phyloP scores from a whole-genome alignment of 2,797 vertebrate genomes.

The Epinephelus awoara region DNA sequence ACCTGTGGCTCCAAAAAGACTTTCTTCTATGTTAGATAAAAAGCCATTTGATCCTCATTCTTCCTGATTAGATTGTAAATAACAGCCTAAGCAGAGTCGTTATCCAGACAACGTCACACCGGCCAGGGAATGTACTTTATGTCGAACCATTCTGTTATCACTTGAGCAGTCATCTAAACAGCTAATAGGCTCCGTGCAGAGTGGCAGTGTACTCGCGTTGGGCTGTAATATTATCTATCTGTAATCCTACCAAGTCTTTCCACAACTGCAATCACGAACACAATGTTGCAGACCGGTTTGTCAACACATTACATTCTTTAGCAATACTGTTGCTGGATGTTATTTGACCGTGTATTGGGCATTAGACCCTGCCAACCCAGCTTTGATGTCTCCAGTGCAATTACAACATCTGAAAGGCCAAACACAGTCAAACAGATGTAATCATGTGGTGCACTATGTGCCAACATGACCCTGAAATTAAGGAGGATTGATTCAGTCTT shows the following conservation, averaged over 20 bases:
- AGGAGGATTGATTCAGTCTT: conserved; percentile 63
- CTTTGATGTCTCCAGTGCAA: conserved; percentile 56
- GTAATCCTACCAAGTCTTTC: conserved; percentile 44
- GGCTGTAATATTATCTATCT: conserved; percentile 34
- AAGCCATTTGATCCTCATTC: not conserved
- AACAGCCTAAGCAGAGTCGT: not conserved
- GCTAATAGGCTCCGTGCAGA: conserved; percentile 16
- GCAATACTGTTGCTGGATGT: conserved; percentile 55
- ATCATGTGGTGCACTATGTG: conserved; percentile 61
- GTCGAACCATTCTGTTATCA: conserved; percentile 33
- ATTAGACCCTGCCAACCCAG: conserved; percentile 50
- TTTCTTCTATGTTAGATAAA: not conserved
- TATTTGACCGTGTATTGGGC: conserved; percentile 43
- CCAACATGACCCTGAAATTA: conserved; percentile 74
- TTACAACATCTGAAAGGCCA: conserved; percentile 64
- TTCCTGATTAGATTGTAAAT: conserved; percentile 17
- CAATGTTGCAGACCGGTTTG: conserved; percentile 54
- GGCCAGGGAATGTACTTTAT: conserved; percentile 14
- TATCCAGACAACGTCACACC: conserved; percentile 15
- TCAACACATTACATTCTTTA: conserved; percentile 64
- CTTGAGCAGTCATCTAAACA: conserved; percentile 20
- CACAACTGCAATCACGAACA: conserved; percentile 41
- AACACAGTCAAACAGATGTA: conserved; percentile 65
- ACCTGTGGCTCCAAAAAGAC: conserved; percentile 10
- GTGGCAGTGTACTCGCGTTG: conserved; percentile 3